Base-by-base conservation (phyloP, 2,113 vertebrate species). In the Malurus cyaneus region DNA sequence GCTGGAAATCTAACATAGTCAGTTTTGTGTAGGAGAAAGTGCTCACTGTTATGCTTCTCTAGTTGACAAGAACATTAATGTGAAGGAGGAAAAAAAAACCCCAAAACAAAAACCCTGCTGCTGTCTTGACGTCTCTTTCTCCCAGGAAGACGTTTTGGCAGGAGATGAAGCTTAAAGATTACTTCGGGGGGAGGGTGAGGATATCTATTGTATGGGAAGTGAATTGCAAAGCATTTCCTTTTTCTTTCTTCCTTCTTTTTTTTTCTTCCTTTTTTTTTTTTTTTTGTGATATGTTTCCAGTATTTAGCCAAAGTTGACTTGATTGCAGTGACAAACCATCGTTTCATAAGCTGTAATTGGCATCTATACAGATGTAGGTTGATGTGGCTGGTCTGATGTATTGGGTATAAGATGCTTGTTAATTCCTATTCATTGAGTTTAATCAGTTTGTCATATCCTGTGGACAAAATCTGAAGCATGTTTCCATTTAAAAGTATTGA, bases 401-500 rank as follows among this genome's bases (percentile, higher is more conserved):
- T 85, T 62, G 16, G 61, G 14, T 92, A 28, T 74, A 90, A 76
- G 74, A 54, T 93, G 65, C 66, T 62, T 78, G n/a, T 73, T 89
- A 93, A 93, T 80, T 90, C 64, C 64, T 64, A 49, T 93, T 87
- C 78, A 82, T 65, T 89, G 80, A 74, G 31, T 84, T 90, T 93
- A 86, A 93, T 89, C 81, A 72, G 80, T 91, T 89, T 94, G 81
- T 83, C 53, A 57, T 93, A 90, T 74, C 57, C 60, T 88, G 72
- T 74, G 87, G 83, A 83, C 86, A 93, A 86, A 87, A 90, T 88
- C 12, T 70, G 91, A 90, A 80, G n/a, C 74, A 18, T 87, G 39
- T 94, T 95, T 83, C 79, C 72, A 46, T 90, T 96, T 95, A 71
- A 52, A 93, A 88, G 49, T 89, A 56, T 80, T 66, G 89, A 89